Percentiles rank a stretch among this genome's conserved stretches.
phyloP scores from a whole-genome alignment of 2,797 vertebrate species.

The Vipera ursinii region DNA sequence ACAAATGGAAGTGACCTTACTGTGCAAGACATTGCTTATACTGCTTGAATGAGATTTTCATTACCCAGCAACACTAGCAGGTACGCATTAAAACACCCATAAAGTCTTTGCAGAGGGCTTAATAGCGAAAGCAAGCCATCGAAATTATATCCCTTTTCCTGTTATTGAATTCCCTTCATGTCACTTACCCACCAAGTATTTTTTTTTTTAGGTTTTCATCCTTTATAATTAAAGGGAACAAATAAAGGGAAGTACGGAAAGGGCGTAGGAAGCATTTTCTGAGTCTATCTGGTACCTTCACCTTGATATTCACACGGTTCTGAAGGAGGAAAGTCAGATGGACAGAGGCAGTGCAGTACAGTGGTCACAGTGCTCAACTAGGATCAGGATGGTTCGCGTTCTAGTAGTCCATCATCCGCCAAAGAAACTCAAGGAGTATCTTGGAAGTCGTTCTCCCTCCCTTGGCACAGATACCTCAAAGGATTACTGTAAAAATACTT shows the following conservation, averaged over 20 bases:
- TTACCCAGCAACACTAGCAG: conserved; percentile 63
- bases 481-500: background rate
- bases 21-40: conserved; percentile 51
- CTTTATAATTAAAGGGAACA: background rate
- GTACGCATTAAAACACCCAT: conserved; percentile 66
- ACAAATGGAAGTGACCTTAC: conserved; percentile 66
- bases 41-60: conserved; percentile 70
- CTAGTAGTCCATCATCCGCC: background rate
- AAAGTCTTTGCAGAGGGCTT: conserved; percentile 58
- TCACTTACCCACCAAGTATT: background rate
- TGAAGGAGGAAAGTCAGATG: background rate
- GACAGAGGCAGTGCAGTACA: background rate
- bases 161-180: conserved; percentile 60
- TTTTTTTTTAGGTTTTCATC: background rate
- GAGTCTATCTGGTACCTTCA: background rate
- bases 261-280: background rate
- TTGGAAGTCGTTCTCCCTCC: background rate
- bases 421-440: background rate
- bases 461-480: background rate
- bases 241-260: background rate
- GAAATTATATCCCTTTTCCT: conserved; percentile 62
- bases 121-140: conserved; percentile 67
- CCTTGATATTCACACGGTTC: rapidly evolving
- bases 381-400: background rate
- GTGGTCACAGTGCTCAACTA: background rate